Evolutionary conservation across 2,113 vertebrate genomes (phyloP), one percentile per base, ranked within the genome.

Genomic region (Trogon surrucura): DNA sequence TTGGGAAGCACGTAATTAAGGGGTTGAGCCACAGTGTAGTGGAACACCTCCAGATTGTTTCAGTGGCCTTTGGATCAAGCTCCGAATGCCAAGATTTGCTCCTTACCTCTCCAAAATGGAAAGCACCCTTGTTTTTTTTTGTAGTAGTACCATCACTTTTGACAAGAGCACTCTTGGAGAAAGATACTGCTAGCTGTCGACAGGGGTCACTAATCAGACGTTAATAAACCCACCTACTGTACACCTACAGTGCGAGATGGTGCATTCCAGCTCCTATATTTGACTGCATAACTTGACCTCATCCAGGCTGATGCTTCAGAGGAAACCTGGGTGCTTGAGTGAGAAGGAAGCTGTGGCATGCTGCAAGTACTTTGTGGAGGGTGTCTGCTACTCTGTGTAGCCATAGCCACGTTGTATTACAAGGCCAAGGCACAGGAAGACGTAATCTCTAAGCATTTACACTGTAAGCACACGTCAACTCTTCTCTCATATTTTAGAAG

Each of bases 201-300:
- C 38, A 88, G 71, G 44, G 64, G 87, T 85, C 89, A 95, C 44
- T 81, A 70, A 26, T 19, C 1, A 8, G 61, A 22, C 2, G 0
- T 58, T 38, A 47, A 73, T 30, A 66, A 80, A 38, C 17, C 8
- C 36, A 54, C 2, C 23, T 22, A 22, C 7, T 5, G 30, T 19
- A n/a, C 0, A 0, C 23, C 57, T 30, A 30, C 66, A 48, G 14
- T 0, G 0, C 2, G 0, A 75, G 23, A 17, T 4, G 23, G 38
- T 1, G 10, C 0, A 0, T 57, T 66, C 27, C 79, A 85, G 75
- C 50, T 34, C 18, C 75, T 44, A 23, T 17, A 11, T 25, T 64
- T 14, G 22, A 56, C 9, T 2, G 10, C 29, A 9, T 45, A 47
- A 41, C 72, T 47, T 27, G 77, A 72, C 22, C 3, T 0, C 1